Evolutionary conservation across 2,113 vertebrate species (phyloP), one percentile per base, ranked within the genome.

Genomic region (Orycteropus afer): DNA sequence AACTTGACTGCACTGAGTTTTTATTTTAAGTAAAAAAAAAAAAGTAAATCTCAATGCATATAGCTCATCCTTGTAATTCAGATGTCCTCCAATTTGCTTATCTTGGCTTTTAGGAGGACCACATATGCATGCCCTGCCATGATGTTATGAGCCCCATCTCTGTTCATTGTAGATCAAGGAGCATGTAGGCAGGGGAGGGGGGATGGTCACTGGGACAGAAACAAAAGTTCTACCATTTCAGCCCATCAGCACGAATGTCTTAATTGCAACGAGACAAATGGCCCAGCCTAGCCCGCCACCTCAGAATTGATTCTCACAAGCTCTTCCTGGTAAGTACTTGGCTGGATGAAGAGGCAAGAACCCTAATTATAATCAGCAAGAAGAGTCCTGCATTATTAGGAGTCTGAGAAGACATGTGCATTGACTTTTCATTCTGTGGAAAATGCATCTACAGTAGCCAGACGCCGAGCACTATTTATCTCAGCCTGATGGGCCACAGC

Each of bases 101-200:
- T 7, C 5, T 71, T 29, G 59, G 37, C 51, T 47, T 90, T 88
- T 61, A 59, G 32, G 0, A 1, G 4, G 59, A 42, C 13, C 10
- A 49, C 2, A 15, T 3, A 4, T 1, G 1, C 3, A 14, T 0
- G 37, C 25, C 45, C 37, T 25, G 65, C 22, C 17, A 37, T 0
- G 90, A n/a, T 25, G 13, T 61, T 32, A 34, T 3, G 8, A 29
- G 6, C 34, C 63, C 47, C 3, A 0, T 40, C 20, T 40, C 67
- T 55, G 40, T 47, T 86, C 27, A 11, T 23, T 45, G 51, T 37
- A 8, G 5, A 18, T 25, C n/a, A 51, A 47, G 76, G 34, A 22
- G 29, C 0, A 3, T 37, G 25, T 7, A 10, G 49, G 7, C 22
- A 15, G 7, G 27, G 74, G 67, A 37, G 45, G 27, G 7, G 27